phyloP scores from a whole-genome alignment of 1,140 invertebrate species.

The Drosophila guanche region DNA sequence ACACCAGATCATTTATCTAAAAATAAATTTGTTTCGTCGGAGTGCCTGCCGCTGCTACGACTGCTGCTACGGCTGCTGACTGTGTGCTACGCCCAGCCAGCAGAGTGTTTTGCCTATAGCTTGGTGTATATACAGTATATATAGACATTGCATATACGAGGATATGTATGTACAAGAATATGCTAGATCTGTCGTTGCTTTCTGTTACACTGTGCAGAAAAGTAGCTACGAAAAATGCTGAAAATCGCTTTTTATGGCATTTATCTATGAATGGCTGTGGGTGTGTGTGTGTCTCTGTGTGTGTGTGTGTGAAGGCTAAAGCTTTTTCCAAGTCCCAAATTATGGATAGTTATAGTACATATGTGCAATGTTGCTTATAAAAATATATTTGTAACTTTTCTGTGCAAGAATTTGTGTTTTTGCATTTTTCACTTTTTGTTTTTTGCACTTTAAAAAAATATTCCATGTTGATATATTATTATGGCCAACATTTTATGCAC shows the following conservation, averaged over 20 bases:
- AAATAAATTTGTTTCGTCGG: constrained; percentile 50
- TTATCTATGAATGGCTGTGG: not conserved
- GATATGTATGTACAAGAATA: constrained; percentile 2
- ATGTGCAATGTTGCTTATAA: too few species aligned
- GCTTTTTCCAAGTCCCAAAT: constrained; percentile 1
- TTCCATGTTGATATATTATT: constrained; percentile 1
- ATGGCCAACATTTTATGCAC: constrained; percentile 1
- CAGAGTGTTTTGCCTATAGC: constrained; percentile 31
- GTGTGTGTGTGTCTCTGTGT: not conserved
- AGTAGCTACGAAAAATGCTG: constrained; percentile 13
- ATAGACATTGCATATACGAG: constrained; percentile 24
- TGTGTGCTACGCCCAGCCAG: constrained; percentile 42
- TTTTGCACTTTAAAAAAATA: constrained; percentile 36
- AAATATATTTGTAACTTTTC: not conserved
- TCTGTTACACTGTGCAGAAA: constrained; percentile 30
- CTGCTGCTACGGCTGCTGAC: constrained; percentile 19
- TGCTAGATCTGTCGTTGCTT: constrained; percentile 22
- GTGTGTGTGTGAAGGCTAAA: constrained; percentile 16
- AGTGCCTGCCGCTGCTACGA: not conserved
- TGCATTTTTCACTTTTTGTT: constrained; percentile 20
- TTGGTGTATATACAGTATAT: constrained; percentile 34
- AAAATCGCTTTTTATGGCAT: not conserved
- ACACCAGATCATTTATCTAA: constrained; percentile 49
- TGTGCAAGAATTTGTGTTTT: not conserved
- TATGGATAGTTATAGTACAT: too few species aligned